phyloP scores from a whole-genome alignment of 2,888 invertebrate genomes.

The Noctua janthe region DNA sequence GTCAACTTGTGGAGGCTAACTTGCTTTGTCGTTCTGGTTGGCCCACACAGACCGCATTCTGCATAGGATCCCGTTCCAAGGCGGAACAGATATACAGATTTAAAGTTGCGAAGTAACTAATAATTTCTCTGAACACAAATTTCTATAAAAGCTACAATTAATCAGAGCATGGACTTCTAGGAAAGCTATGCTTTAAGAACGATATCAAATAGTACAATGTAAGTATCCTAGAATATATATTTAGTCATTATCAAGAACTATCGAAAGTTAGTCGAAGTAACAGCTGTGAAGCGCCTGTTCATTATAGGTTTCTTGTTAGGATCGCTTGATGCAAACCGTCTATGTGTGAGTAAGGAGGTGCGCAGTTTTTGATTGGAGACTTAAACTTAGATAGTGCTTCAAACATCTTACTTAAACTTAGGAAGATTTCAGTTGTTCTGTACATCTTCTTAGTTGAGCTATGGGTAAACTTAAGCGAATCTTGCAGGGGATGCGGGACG shows the following conservation, averaged over 20 bases:
- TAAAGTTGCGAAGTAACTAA: neutral
- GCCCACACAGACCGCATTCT: slow-evolving; percentile 45
- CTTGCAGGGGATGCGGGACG: neutral
- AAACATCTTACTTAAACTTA: neutral
- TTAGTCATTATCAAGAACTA: neutral
- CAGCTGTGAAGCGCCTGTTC: slow-evolving; percentile 34
- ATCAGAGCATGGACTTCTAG: neutral
- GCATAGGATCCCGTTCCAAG: slow-evolving; percentile 4
- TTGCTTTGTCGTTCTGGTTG: neutral
- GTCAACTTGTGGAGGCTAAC: neutral
- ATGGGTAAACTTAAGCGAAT: neutral
- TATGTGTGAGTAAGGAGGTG: slow-evolving; percentile 6
- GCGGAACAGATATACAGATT: too few species aligned
- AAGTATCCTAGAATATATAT: neutral
- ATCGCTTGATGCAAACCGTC: slow-evolving; percentile 26
- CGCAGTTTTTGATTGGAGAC: slow-evolving; percentile 30
- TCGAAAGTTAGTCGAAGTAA: slow-evolving; percentile 26
- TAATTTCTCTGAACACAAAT: neutral
- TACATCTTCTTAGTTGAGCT: neutral
- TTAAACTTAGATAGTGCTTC: slow-evolving; percentile 14
- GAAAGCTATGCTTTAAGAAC: neutral
- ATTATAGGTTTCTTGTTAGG: slow-evolving; percentile 45
- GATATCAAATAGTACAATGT: neutral
- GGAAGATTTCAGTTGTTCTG: too few species aligned
- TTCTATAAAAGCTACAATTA: neutral